Evolutionary conservation across 2,888 invertebrate genomes (phyloP).

Genomic region (Drosophila monieri): DNA sequence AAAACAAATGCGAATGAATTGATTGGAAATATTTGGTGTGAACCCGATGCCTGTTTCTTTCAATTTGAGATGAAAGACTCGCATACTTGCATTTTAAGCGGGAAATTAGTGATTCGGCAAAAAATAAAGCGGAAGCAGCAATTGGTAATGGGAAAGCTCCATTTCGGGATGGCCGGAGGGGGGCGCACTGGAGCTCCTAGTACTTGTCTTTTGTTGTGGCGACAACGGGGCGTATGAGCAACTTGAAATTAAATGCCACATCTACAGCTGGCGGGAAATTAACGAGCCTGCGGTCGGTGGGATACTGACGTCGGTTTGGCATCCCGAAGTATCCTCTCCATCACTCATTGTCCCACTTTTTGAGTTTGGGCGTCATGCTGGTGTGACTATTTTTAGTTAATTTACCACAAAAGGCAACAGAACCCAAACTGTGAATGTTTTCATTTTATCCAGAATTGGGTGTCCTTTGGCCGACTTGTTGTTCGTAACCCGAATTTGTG

Average conservation of each 20-base stretch:
- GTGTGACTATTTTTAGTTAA: conserved; percentile 64
- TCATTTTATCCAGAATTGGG: conserved; percentile 23
- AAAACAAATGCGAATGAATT: conserved; percentile 3
- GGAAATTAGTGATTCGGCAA: conserved; percentile 64
- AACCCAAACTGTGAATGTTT: conserved; percentile 32
- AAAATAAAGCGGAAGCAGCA: conserved; percentile 56
- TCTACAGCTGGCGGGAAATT: conserved; percentile 24
- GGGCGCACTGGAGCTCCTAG: background rate
- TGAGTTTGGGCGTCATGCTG: conserved; percentile 48
- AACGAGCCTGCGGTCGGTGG: conserved; percentile 27
- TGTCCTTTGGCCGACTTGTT: conserved; percentile 36
- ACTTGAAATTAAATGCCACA: conserved; percentile 48
- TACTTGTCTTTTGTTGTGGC: conserved; percentile 12
- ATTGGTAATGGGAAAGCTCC: conserved; percentile 27
- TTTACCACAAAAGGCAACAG: conserved; percentile 41
- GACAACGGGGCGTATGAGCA: conserved; percentile 60
- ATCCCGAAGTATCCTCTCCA: conserved; percentile 9
- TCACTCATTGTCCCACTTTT: conserved; percentile 17
- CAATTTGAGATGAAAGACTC: conserved; percentile 56
- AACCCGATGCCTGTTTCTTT: conserved; percentile 8
- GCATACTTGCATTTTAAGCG: conserved; percentile 68
- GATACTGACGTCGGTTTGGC: conserved; percentile 49
- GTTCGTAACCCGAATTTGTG: conserved; percentile 14
- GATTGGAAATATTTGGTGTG: conserved; percentile 3
- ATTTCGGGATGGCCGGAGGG: conserved; percentile 19